Evolutionary conservation across 2,113 vertebrate genomes (phyloP), one percentile per base, ranked within the genome.

Genomic region (Arothron firmamentum): DNA sequence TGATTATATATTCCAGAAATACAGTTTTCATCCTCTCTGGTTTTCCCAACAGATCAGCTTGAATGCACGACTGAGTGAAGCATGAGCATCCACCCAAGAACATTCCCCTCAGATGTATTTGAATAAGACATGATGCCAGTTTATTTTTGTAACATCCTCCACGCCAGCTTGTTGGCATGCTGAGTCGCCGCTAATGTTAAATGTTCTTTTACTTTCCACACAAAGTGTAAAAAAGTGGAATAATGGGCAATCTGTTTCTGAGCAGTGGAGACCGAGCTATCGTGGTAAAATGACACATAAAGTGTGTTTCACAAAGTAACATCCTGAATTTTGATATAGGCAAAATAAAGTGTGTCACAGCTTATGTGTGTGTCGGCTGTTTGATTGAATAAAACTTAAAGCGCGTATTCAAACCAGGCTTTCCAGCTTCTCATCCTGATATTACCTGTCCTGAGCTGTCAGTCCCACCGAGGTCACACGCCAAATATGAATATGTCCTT

Each of bases 51-150:
- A 67, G 72, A 73, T 75, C 68, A 60, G 64, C 63, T 6, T 43
- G 41, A 58, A 67, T 53, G 56, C 67, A 71, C 68, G 51, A 48
- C 74, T 59, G 66, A 66, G 25, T 72, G 59, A 43, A 48, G 73
- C 57, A 50, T 59, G 65, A 72, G 51, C 71, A 52, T 65, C 51
- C 65, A 74, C 53, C 59, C 59, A 65, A 69, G 56, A 72, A 66
- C 49, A 18, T 70, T 66, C 65, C 65, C 59, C 56, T 86, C 69
- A 48, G 62, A 81, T 84, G 72, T 74, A 53, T 86, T 81, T 86
- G 78, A 75, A 87, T 79, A 70, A 83, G 74, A 82, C 73, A 84
- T 75, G 77, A 79, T 70, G 70, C 77, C 74, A 78, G 81, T 81
- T 74, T 84, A 86, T 87, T 83, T 82, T 84, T 77, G 69, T 75